Base-by-base conservation (phyloP, 2,888 invertebrate genomes). In the Pyrocoelia pectoralis region DNA sequence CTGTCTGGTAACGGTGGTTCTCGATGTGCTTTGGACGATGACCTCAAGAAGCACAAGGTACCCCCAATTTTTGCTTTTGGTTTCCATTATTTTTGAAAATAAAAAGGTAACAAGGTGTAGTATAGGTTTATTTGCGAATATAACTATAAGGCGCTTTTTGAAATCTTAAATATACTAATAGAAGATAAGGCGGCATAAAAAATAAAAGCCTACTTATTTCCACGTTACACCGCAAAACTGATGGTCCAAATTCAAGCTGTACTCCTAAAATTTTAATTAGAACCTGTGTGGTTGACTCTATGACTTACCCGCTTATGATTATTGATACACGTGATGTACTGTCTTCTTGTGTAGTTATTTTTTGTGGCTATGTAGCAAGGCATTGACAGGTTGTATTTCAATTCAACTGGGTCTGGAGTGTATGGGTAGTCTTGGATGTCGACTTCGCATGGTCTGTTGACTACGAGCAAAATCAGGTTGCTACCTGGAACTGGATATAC, bases 391-490 rank as follows among this genome's bases (percentile, higher is more conserved):
- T 73, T 72, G 63, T 81, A 81, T 29, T 69, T 70, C 29, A 80
- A 78, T 66, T 79, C 79, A 29, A 70, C 71, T 5, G 81, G 80
- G 24, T 74, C 76, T 9, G 77, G 77, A 18, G 74, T 76, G 14
- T 73, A 74, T 4, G 69, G 65, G 54, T 74, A 73, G 1, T 70
- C 67, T 29, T 74, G 69, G n/a, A 68, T 65, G 9, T 52, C 33
- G 14, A 74, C 75, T 40, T 74, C 74, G 15, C 91, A 92, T 62
- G 86, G 81, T 13, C 83, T 84, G 74, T 92, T 88, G n/a, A 93
- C 87, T 13, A 92, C 91, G 48, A 94, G 82, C 73, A 94, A 83
- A 61, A 94, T 79, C 82, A 94, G 85, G 77, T 94, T 94, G 55
- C 91, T 93, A 70, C 87, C 86, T 63, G 90, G 89, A 61, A 94